Evolutionary conservation across 2,797 vertebrate genomes (phyloP).

Genomic region (Cossypha caffra): DNA sequence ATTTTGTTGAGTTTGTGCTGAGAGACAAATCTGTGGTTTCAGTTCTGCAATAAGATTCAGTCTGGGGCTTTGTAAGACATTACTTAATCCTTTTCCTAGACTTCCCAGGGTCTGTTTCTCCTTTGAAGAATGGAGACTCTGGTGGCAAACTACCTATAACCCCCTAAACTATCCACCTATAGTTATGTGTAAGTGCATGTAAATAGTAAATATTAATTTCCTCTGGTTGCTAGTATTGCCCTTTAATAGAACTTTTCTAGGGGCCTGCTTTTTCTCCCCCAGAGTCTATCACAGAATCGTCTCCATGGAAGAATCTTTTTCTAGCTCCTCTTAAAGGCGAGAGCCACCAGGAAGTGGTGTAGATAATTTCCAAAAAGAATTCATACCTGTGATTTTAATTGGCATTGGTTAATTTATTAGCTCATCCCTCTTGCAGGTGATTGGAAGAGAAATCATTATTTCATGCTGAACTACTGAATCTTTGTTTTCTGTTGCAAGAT

Average conservation of each 20-base stretch:
- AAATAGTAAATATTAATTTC: not conserved
- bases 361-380: not conserved
- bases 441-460: not conserved
- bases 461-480: not conserved
- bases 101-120: not conserved
- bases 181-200: rapidly evolving
- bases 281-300: rapidly evolving
- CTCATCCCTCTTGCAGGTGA: not conserved
- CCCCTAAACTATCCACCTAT: not conserved
- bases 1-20: not conserved
- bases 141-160: not conserved
- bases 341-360: not conserved
- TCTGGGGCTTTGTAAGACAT: not conserved
- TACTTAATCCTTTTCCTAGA: not conserved
- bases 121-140: not conserved
- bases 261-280: not conserved
- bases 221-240: not conserved
- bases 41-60: not conserved
- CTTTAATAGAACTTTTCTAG: not conserved
- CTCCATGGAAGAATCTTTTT: not conserved
- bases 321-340: not conserved
- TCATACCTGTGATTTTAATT: not conserved
- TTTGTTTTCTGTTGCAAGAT: not conserved
- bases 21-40: not conserved
- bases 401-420: not conserved